These are phyloP conservation scores for Shinisaurus crocodilurus DNA, from an alignment of 2,113 vertebrate species.

Conservation along the genomic window DNA sequence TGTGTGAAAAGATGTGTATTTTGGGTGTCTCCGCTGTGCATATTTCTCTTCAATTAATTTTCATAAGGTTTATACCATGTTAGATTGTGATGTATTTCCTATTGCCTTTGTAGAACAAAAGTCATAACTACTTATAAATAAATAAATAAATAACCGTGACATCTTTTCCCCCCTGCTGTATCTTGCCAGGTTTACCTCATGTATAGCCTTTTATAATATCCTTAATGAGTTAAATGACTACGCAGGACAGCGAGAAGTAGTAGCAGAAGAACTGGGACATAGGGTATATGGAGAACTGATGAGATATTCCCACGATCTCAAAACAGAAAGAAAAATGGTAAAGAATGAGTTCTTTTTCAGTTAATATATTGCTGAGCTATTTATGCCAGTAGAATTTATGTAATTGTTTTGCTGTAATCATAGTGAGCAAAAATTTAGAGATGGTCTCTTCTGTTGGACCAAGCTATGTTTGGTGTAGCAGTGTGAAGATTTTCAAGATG, in stretches of 20 bases:
- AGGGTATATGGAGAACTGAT: constrained; percentile 95
- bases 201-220: constrained; percentile 93
- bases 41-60: constrained; percentile 55
- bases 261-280: constrained; percentile 97
- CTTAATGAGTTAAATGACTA: constrained; percentile 97
- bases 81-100: background rate
- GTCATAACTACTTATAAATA: background rate
- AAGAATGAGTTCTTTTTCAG: constrained; percentile 40
- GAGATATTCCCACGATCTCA: constrained; percentile 95
- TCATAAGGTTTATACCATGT: constrained; percentile 45
- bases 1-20: constrained; percentile 59
- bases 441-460: background rate
- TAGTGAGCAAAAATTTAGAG: background rate
- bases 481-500: background rate
- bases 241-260: constrained; percentile 96
- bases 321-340: constrained; percentile 96
- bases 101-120: constrained; percentile 29
- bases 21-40: constrained; percentile 51
- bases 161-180: constrained; percentile 36
- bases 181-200: constrained; percentile 91
- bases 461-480: background rate
- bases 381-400: background rate
- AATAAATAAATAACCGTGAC: constrained; percentile 18
- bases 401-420: background rate
- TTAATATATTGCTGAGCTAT: background rate